Evolutionary conservation across 2,113 vertebrate genomes (phyloP), one percentile per base, ranked within the genome.

Genomic region (Psittacara wagleri): DNA sequence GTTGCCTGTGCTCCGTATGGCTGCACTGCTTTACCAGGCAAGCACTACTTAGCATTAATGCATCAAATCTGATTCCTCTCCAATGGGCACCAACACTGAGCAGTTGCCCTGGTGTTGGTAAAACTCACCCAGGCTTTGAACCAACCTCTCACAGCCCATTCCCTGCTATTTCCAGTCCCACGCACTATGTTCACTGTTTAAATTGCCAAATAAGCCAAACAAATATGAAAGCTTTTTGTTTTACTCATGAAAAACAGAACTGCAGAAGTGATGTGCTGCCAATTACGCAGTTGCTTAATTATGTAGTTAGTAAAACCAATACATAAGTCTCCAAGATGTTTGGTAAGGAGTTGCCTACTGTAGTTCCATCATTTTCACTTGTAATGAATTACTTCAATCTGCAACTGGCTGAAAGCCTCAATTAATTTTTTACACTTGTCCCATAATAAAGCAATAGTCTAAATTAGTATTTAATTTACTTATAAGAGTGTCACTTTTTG

Each of bases 221-320:
- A 94, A 96, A 96, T 83, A 88, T 13, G 89, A 92, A 88, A 57
- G 68, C 52, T 82, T 93, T 89, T 81, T 86, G 83, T 94, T 85
- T 96, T 84, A 9, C 83, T 91, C 54, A 51, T 41, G 70, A 72
- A 90, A 92, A 96, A 64, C 87, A 92, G 95, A 88, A 64, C 15
- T 88, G 83, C 81, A 94, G 81, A 91, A 96, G 92, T 97, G 95
- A 96, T 96, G 95, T 92, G 90, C 85, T 97, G 96, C 94, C 95
- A 97, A 91, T 97, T 96, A 96, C 92, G 96, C 96, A 96, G 95
- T 97, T 95, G 95, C 92, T 97, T 97, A 97, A 96, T 97, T 97
- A 95, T 80, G 89, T 95, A 92, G 97, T 96, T 87, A 90, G 83
- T 84, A 94, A 96, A 91, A 92, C 94, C 96, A 96, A 95, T 95